Conservation (phyloP, 2,888 invertebrate species). For the Phyllotreta cruciferae region DNA sequence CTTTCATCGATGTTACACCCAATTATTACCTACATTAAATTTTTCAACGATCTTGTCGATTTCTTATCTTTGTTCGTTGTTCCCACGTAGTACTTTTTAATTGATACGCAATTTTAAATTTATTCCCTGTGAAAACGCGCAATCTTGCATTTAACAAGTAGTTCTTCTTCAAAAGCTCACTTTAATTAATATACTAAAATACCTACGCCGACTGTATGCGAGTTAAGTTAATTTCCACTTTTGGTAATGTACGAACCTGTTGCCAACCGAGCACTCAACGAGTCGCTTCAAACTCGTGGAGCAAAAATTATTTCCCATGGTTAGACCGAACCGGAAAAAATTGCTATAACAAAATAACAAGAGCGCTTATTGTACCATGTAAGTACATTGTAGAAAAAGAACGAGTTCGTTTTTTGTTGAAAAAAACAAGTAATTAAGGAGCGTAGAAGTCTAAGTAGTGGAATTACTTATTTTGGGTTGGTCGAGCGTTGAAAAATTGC, state of each 20-base stretch:
- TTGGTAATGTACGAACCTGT: conserved; percentile 14
- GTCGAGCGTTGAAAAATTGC: conserved; percentile 1
- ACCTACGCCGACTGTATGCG: too few species aligned
- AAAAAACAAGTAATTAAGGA: conserved; percentile 8
- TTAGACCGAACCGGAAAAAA: conserved; percentile 23
- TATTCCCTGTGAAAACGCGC: too few species aligned
- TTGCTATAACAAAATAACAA: conserved; percentile 21
- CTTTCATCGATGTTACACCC: too few species aligned
- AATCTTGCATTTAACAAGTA: too few species aligned
- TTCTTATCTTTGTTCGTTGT: background rate
- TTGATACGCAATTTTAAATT: background rate
- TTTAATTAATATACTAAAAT: too few species aligned
- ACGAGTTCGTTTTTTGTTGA: conserved; percentile 10
- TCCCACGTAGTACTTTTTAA: conserved; percentile 3
- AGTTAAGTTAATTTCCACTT: conserved; percentile 1
- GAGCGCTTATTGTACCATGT: conserved; percentile 28
- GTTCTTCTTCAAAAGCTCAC: too few species aligned
- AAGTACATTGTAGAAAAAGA: conserved; percentile 17
- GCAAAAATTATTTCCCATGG: conserved; percentile 30
- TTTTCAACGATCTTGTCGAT: background rate
- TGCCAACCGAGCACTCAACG: conserved; percentile 1
- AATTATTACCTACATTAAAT: too few species aligned
- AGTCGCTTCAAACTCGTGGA: conserved; percentile 2
- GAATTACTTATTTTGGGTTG: conserved; percentile 12
- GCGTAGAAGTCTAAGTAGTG: background rate